Base-by-base conservation (phyloP, 2,888 invertebrate genomes). In the Eristalinus aeneus region DNA sequence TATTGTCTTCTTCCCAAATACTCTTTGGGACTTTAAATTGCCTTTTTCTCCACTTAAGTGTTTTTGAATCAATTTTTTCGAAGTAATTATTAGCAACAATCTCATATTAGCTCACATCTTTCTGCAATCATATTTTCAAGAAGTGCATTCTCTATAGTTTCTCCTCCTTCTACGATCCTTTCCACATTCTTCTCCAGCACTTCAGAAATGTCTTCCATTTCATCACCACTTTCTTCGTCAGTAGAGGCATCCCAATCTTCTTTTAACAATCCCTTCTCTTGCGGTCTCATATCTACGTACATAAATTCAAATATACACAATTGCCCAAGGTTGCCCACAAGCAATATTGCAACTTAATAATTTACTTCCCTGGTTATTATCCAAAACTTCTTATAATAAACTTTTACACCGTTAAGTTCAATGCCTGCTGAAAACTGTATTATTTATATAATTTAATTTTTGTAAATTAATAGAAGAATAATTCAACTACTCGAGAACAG, bases 11-110 rank as follows among this genome's bases (percentile, higher is more conserved):
- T 60, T 83, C 71, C 60, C 67, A 75, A 75, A 67, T 23, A 69
- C 61, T 63, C 8, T 61, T 61, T 76, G 63, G 71, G 36, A 65
- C 75, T 75, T 78, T 68, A 46, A 73, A 73, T 53, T 11, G 63
- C 46, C 53, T 73, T 67, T 27, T 31, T 46, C 73, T 73, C 73
- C 73, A 61, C 16, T 63, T 46, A 27, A 83, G 77, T 64, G 77
- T 72, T 54, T 83, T 77, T 53, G 22, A 16, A 78, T 77, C 72
- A 82, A 80, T 74, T 81, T 81, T 81, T 81, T 81, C 73, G 64
- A 69, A 64, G 75, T 39, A 69, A 46, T 46, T 69, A 68, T 81
- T 54, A 65, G 63, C 64, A 63, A 56, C 36, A 76, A 32, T 31
- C 34, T 11, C 65, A 82, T 67, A 54, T 58, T 69, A 75, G 81